phyloP scores from a whole-genome alignment of 1,140 invertebrate genomes.

The Trachymyrmex cornetzi region DNA sequence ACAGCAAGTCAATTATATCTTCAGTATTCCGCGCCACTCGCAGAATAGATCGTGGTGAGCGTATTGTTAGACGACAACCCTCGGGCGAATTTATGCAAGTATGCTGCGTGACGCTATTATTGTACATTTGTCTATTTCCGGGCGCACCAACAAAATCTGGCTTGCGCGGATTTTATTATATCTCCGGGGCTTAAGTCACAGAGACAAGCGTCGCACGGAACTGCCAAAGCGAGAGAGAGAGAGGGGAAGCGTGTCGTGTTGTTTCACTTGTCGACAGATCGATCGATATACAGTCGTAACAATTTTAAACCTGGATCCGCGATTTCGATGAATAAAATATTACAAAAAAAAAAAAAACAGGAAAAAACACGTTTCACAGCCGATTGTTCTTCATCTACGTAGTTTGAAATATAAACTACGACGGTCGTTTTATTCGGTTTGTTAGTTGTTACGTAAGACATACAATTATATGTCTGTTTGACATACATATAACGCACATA shows the following conservation, averaged over 20 bases:
- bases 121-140: slow-evolving; percentile 62
- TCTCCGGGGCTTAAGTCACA: slow-evolving; percentile 24
- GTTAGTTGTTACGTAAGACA: slow-evolving; percentile 57
- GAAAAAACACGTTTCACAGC: background rate
- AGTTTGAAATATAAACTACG: slow-evolving; percentile 48
- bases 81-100: slow-evolving; percentile 50
- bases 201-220: slow-evolving; percentile 57
- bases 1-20: slow-evolving; percentile 24
- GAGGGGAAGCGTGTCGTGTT: background rate
- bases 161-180: slow-evolving; percentile 61
- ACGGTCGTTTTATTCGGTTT: slow-evolving; percentile 37
- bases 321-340: slow-evolving; percentile 18
- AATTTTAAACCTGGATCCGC: slow-evolving; percentile 17
- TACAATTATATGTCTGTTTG: slow-evolving; percentile 65
- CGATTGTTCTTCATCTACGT: slow-evolving; percentile 2
- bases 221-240: background rate
- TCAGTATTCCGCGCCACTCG: background rate
- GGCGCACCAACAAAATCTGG: slow-evolving; percentile 48
- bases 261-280: slow-evolving; percentile 7
- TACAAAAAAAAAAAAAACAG: background rate
- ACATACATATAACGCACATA: slow-evolving; percentile 18
- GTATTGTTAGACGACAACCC: slow-evolving; percentile 47
- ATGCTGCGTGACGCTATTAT: slow-evolving; percentile 42
- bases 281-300: slow-evolving; percentile 18
- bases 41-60: slow-evolving; percentile 20